phyloP scores from a whole-genome alignment of 2,888 invertebrate genomes.

The Gryllus longicercus region DNA sequence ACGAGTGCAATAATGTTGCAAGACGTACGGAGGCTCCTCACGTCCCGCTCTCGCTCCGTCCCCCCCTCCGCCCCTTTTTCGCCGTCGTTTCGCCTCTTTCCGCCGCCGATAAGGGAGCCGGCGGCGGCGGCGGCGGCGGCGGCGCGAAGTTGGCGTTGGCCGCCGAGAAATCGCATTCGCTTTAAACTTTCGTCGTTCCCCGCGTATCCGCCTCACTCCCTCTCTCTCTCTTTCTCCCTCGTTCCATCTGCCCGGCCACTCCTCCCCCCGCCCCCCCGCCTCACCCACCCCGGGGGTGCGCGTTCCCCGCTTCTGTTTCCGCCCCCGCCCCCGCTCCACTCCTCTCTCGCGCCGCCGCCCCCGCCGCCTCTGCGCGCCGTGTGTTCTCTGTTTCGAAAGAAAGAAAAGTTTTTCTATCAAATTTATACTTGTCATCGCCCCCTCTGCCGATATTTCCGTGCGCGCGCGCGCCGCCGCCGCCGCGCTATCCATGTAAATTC shows the following conservation, averaged over 20 bases:
- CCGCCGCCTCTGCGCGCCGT: not conserved
- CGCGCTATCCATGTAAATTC: constrained; percentile 9
- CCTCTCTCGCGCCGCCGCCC: not conserved
- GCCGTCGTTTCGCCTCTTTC: too few species aligned
- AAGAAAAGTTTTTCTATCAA: constrained; percentile 17
- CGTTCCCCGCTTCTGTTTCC: not conserved
- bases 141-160: too few species aligned
- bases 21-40: too few species aligned
- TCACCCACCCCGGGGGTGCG: not conserved
- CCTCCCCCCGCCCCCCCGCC: not conserved
- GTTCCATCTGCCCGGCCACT: not conserved
- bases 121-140: too few species aligned
- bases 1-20: too few species aligned
- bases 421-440: not conserved
- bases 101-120: too few species aligned
- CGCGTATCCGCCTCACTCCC: not conserved
- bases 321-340: not conserved
- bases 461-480: not conserved
- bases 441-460: constrained; percentile 5
- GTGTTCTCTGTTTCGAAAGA: constrained; percentile 9
- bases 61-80: too few species aligned
- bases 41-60: too few species aligned
- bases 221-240: not conserved
- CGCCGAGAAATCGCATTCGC: not conserved
- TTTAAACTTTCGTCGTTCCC: constrained; percentile 6